Percentiles rank a stretch among this genome's conserved stretches.
Evolutionary conservation across 2,888 invertebrate genomes (phyloP).

Genomic region (Lithophane leautieri): DNA sequence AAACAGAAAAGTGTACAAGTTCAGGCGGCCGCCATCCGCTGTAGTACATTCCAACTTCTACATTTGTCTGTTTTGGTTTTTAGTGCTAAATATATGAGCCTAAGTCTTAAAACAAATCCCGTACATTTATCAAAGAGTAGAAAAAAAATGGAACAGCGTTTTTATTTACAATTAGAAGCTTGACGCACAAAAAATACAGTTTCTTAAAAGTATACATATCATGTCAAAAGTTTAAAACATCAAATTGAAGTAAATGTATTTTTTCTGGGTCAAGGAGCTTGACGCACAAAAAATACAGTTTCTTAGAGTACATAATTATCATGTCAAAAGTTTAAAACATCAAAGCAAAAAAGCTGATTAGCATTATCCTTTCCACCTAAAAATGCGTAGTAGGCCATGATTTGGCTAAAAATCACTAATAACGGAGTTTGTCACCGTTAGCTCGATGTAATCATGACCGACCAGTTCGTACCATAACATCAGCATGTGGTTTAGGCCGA

Average conservation of each 20-base stretch:
- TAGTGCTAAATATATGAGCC: slow-evolving; percentile 64
- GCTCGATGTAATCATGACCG: slow-evolving; percentile 53
- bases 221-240: slow-evolving; percentile 58
- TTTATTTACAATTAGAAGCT: slow-evolving; percentile 85
- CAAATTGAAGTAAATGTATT: slow-evolving; percentile 1
- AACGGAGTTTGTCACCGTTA: slow-evolving; percentile 24
- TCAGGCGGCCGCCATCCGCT: slow-evolving; percentile 45
- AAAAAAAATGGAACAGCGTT: slow-evolving; percentile 76
- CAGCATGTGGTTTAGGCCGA: slow-evolving; percentile 63
- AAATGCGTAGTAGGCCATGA: slow-evolving; percentile 52
- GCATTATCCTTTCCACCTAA: slow-evolving; percentile 76
- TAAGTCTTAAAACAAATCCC: slow-evolving; percentile 69
- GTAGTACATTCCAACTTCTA: slow-evolving; percentile 32
- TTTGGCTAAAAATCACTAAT: slow-evolving; percentile 40
- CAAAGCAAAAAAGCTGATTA: slow-evolving; percentile 74
- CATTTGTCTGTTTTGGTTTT: slow-evolving; percentile 46
- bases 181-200: slow-evolving; percentile 80
- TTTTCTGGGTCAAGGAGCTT: slow-evolving; percentile 69
- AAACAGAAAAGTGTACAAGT: slow-evolving; percentile 62
- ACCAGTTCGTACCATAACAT: slow-evolving; percentile 48
- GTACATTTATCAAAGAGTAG: slow-evolving; percentile 67
- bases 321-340: slow-evolving; percentile 70
- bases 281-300: slow-evolving; percentile 79
- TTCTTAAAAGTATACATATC: slow-evolving; percentile 74
- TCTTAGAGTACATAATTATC: slow-evolving; percentile 70